Percentiles rank a stretch among this genome's conserved stretches.
Evolutionary conservation across 2,797 vertebrate species (phyloP).

Genomic region (Pipistrellus pipistrellus): DNA sequence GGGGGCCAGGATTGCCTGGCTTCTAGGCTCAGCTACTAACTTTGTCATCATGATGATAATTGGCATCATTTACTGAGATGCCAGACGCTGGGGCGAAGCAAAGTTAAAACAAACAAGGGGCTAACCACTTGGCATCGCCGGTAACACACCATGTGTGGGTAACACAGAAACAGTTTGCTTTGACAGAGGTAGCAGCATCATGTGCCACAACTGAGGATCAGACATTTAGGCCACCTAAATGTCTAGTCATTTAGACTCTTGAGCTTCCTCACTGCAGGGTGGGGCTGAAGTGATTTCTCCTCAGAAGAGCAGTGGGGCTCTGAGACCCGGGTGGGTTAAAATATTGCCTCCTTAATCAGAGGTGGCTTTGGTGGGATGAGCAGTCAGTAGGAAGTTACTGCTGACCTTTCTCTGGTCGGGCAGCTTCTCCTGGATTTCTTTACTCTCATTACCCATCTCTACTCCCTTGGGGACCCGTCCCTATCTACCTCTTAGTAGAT

Average conservation of each 20-base stretch:
- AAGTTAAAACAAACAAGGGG: not conserved
- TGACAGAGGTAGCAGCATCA: not conserved
- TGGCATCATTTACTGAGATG: not conserved
- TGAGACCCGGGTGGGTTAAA: not conserved
- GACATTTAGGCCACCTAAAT: not conserved
- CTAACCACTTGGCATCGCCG: not conserved
- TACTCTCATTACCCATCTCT: not conserved
- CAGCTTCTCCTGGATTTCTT: constrained; percentile 30
- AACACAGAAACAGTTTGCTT: not conserved
- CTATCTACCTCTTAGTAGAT: not conserved
- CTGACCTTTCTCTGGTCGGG: not conserved
- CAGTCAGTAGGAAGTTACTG: not conserved
- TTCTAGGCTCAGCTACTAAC: not conserved
- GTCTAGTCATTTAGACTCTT: not conserved
- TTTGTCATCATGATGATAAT: not conserved
- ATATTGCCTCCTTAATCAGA: not conserved
- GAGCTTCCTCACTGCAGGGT: not conserved
- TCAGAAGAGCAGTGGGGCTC: not conserved
- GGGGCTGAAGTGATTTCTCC: not conserved
- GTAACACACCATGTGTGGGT: not conserved
- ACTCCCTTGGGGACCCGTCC: not conserved
- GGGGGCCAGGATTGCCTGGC: not conserved
- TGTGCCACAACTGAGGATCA: not conserved
- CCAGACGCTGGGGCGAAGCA: not conserved
- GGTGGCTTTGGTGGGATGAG: not conserved